phyloP scores from a whole-genome alignment of 37 sponge, comb jelly and placozoan species.

The Aplysina aerophoba region DNA sequence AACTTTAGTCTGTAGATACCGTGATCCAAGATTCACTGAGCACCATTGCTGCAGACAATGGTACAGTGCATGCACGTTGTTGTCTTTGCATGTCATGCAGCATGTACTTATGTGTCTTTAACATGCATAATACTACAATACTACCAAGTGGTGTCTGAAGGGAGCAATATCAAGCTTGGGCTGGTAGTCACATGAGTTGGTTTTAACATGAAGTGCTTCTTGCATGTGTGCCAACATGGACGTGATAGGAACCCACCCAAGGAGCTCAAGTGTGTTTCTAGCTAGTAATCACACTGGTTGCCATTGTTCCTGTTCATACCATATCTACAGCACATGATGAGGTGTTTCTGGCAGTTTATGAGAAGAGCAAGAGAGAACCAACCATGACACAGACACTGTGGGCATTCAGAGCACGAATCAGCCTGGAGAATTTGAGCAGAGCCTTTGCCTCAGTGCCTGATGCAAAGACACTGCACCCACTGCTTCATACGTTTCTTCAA shows the following conservation, averaged over 20 bases:
- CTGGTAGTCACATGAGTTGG: too few species aligned
- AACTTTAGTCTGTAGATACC: not conserved
- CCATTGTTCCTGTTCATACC: not conserved
- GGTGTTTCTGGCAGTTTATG: conserved; percentile 71
- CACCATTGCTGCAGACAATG: not conserved
- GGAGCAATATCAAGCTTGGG: too few species aligned
- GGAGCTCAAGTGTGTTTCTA: too few species aligned
- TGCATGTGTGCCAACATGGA: not conserved
- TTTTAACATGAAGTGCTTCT: too few species aligned
- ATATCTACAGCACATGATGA: conserved; percentile 19
- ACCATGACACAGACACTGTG: conserved; percentile 13
- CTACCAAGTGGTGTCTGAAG: too few species aligned
- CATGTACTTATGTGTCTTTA: too few species aligned
- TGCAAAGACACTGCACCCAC: not conserved
- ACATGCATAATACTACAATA: too few species aligned
- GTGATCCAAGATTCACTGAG: not conserved
- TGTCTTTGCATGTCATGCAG: too few species aligned
- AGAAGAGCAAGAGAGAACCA: conserved; percentile 45
- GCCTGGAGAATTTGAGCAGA: not conserved
- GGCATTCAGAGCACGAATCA: not conserved
- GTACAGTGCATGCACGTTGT: not conserved
- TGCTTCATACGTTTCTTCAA: not conserved
- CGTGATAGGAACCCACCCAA: not conserved
- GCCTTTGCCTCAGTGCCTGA: not conserved
- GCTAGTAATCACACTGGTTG: too few species aligned